Base-by-base conservation (phyloP, 2,113 vertebrate species). In the Epinephelus lanceolatus region DNA sequence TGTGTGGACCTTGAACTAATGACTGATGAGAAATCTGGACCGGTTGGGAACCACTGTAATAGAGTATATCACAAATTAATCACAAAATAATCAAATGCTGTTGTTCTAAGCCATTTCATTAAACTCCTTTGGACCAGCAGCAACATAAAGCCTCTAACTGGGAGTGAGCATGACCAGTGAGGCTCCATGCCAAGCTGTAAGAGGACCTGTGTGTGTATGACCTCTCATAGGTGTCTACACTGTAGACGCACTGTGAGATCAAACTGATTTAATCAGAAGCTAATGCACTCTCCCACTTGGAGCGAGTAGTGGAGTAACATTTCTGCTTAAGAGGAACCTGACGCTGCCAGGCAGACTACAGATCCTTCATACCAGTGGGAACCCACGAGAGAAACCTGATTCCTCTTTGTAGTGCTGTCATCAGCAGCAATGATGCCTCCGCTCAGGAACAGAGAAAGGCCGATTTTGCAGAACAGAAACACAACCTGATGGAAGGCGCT, bases 401-500 rank as follows among this genome's bases (percentile, higher is more conserved):
- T 91, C 89, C 60, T 70, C 80, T 91, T 91, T 91, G 89, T 90
- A 70, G 77, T 56, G 88, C 83, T 90, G 84, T 89, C 80, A 91
- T 88, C 86, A 90, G 84, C 88, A 87, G 67, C 68, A 80, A 71
- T 4, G 67, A 74, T 60, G 56, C 68, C 80, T 82, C 63, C 0
- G 45, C 78, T 70, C 71, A 62, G 71, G 53, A 91, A 89, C 65
- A 89, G 81, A 89, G 66, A 86, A 57, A 77, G 67, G 78, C 61
- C 79, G 78, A 79, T 86, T 86, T 86, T 80, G 72, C 65, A 71
- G 66, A 86, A 86, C 70, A 71, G 67, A 86, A 88, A 62, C 52
- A 77, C 49, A 55, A 69, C 68, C 6, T 40, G 72, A 59, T 61
- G 23, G 52, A 79, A 78, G 30, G 57, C 63, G 17, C 70, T 18